Conservation (phyloP, 2,888 invertebrate species). For the Clepsis dumicolana region DNA sequence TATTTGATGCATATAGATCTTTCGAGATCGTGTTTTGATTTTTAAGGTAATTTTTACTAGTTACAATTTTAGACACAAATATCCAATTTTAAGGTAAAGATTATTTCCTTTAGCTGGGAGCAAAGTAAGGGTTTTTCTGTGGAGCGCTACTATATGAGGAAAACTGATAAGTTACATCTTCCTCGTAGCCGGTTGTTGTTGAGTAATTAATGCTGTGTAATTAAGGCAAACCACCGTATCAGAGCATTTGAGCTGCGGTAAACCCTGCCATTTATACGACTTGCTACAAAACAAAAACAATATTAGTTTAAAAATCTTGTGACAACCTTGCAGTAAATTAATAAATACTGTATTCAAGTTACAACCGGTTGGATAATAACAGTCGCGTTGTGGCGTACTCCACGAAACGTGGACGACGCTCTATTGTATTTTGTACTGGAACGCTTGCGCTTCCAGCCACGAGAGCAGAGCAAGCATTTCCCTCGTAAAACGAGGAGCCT, state of each 20-base stretch:
- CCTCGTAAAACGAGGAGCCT: neutral
- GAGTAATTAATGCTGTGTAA: constrained; percentile 12
- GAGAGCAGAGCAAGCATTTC: constrained; percentile 2
- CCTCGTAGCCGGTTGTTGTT: constrained; percentile 19
- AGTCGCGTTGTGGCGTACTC: neutral
- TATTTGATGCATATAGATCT: no score
- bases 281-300: neutral
- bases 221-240: constrained; percentile 1
- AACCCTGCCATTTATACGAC: neutral
- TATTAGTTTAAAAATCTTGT: neutral
- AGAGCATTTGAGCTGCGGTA: neutral
- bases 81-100: neutral
- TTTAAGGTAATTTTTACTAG: neutral
- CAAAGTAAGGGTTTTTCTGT: constrained; percentile 25
- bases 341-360: neutral
- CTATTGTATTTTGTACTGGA: neutral
- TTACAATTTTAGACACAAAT: neutral
- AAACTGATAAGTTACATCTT: constrained; percentile 29
- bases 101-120: constrained; percentile 1
- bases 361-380: neutral
- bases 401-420: neutral
- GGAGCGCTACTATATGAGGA: constrained; percentile 17
- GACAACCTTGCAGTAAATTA: neutral
- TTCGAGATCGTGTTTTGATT: no score
- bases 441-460: neutral